These are phyloP conservation scores for Amblyraja radiata DNA, from an alignment of 2,797 vertebrate genomes.

Conservation along the genomic window DNA sequence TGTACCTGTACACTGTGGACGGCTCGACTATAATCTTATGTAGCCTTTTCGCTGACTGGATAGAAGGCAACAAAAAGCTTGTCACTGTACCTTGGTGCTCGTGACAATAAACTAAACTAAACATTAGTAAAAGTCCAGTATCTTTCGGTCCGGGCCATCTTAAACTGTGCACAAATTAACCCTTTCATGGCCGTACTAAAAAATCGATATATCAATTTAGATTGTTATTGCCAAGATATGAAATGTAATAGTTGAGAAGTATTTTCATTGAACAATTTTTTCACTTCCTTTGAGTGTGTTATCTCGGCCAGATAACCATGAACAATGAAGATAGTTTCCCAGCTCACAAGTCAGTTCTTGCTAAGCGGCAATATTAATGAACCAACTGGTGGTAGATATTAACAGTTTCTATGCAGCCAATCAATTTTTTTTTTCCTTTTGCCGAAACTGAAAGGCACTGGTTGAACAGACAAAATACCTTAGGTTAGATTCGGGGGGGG, in stretches of 20 bases:
- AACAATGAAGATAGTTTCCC: background rate
- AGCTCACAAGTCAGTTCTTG: background rate
- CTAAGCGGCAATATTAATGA: background rate
- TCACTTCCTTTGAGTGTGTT: background rate
- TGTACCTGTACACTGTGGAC: no score
- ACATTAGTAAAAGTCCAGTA: background rate
- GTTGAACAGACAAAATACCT: background rate
- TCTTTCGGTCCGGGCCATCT: background rate
- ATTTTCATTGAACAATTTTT: background rate
- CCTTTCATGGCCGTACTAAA: background rate
- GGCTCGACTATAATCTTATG: no score
- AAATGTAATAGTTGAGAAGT: background rate
- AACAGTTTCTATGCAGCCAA: background rate
- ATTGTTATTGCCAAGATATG: background rate
- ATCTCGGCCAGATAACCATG: background rate
- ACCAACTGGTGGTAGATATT: background rate
- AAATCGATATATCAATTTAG: background rate
- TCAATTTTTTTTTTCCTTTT: no score
- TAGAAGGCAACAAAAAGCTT: no score
- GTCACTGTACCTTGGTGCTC: no score
- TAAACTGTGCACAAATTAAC: background rate
- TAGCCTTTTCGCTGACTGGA: no score
- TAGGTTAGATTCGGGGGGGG: no score
- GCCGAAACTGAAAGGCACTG: background rate
- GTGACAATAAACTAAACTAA: no score